These are phyloP conservation scores for Cyclophora albipunctata DNA, from an alignment of 2,888 invertebrate genomes.

Conservation along the genomic window DNA sequence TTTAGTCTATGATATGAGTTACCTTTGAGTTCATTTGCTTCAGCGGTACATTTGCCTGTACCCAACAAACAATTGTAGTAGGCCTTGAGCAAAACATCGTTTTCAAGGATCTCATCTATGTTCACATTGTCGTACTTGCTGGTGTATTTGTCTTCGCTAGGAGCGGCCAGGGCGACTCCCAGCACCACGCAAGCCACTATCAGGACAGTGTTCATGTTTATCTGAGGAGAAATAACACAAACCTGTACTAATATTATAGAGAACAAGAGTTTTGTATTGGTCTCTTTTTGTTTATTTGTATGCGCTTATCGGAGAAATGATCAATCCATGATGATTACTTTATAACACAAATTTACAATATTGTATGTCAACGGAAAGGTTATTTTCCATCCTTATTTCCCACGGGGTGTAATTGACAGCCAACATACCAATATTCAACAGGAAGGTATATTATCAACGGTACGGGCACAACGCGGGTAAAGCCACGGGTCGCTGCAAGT, in stretches of 20 bases:
- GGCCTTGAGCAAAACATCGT: conserved; percentile 64
- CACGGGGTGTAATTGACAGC: too few relatives aligned
- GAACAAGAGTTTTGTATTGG: background rate
- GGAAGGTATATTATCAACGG: too few relatives aligned
- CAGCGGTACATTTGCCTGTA: conserved; percentile 77
- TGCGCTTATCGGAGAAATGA: background rate
- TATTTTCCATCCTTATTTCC: too few relatives aligned
- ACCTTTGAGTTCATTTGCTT: conserved; percentile 59
- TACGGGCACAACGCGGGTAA: background rate
- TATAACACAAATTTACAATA: too few relatives aligned
- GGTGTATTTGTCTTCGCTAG: conserved; percentile 55
- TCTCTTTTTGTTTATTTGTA: background rate
- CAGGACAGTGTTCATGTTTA: conserved; percentile 10
- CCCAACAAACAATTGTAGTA: conserved; percentile 81
- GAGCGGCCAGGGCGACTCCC: conserved; percentile 2
- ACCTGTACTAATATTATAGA: background rate
- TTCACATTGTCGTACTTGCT: conserved; percentile 81
- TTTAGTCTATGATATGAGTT: background rate
- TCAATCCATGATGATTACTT: too few relatives aligned
- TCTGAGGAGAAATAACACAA: conserved; percentile 2
- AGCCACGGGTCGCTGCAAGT: background rate
- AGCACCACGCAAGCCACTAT: conserved; percentile 8
- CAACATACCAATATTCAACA: too few relatives aligned
- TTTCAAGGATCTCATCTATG: conserved; percentile 78
- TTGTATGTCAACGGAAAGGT: too few relatives aligned